Evolutionary conservation across 2,888 invertebrate genomes (phyloP).

Genomic region (Mycalesis mineus): DNA sequence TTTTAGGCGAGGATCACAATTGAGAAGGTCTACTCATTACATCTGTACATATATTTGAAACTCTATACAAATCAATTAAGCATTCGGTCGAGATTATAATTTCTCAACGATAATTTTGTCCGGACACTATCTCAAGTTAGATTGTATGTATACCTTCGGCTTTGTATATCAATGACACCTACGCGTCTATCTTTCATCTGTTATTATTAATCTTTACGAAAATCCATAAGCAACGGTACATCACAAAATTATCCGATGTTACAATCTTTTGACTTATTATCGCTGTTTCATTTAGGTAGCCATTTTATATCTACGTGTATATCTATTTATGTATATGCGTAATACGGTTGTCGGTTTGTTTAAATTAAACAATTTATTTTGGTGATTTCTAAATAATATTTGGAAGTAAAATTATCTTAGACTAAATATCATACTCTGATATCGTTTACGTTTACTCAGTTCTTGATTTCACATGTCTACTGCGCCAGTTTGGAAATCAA

Average conservation of each 20-base stretch:
- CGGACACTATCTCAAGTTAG: not conserved
- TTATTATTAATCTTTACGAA: conserved; percentile 20
- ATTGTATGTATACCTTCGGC: not conserved
- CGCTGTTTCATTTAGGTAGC: conserved; percentile 55
- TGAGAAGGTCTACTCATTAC: too few relatives aligned
- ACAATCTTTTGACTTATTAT: conserved; percentile 51
- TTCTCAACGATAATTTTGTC: too few relatives aligned
- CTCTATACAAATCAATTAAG: too few relatives aligned
- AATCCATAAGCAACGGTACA: conserved; percentile 17
- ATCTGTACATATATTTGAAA: too few relatives aligned
- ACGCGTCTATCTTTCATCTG: conserved; percentile 11
- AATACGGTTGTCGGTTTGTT: not conserved
- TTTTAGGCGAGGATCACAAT: too few relatives aligned
- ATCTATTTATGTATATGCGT: conserved; percentile 4
- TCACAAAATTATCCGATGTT: conserved; percentile 15
- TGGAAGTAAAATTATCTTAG: too few relatives aligned
- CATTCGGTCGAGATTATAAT: too few relatives aligned
- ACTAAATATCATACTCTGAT: too few relatives aligned
- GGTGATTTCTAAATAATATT: too few relatives aligned
- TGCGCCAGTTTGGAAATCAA: too few relatives aligned
- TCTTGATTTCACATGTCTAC: too few relatives aligned
- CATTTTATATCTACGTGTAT: conserved; percentile 39
- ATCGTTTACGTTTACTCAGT: too few relatives aligned
- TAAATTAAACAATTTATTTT: not conserved
- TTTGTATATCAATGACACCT: not conserved